Evolutionary conservation across 2,113 vertebrate species (phyloP).

Genomic region (Brevimyrus niger): DNA sequence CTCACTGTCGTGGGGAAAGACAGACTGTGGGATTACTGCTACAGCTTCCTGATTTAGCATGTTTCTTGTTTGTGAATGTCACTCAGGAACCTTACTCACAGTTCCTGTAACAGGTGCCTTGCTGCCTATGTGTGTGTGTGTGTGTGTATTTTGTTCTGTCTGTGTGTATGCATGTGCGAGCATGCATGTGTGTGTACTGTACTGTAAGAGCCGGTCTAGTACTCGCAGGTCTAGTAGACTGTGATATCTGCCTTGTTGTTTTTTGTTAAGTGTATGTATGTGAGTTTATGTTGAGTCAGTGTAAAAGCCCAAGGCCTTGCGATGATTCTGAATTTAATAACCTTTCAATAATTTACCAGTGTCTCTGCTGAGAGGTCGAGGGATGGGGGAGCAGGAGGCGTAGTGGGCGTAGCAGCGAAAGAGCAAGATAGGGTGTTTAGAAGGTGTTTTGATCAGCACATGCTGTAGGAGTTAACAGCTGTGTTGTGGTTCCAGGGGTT

Average conservation of each 20-base stretch:
- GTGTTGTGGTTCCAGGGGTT: conserved; percentile 3
- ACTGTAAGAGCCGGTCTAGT: neutral
- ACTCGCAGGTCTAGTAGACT: neutral
- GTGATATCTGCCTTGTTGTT: neutral
- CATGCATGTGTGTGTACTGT: neutral
- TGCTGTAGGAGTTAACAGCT: conserved; percentile 28
- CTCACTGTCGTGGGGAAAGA: neutral
- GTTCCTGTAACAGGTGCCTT: neutral
- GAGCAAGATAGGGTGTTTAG: conserved; percentile 31
- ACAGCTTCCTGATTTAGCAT: neutral
- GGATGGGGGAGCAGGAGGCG: conserved; percentile 2
- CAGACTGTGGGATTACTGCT: neutral
- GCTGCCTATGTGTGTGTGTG: neutral
- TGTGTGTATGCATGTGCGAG: neutral
- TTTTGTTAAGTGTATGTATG: neutral
- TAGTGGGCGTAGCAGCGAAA: conserved; percentile 36
- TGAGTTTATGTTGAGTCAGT: conserved; percentile 17
- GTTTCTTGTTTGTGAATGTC: neutral
- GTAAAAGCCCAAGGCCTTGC: conserved; percentile 12
- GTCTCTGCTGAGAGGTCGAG: conserved; percentile 9
- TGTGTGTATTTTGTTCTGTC: neutral
- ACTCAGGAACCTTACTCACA: neutral
- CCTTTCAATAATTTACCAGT: conserved; percentile 36
- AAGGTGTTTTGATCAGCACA: conserved; percentile 21
- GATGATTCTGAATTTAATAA: conserved; percentile 34